Evolutionary conservation across 92 coral and sea anemone genomes (phyloP).

Genomic region (Hydrozoanthus gracilis): DNA sequence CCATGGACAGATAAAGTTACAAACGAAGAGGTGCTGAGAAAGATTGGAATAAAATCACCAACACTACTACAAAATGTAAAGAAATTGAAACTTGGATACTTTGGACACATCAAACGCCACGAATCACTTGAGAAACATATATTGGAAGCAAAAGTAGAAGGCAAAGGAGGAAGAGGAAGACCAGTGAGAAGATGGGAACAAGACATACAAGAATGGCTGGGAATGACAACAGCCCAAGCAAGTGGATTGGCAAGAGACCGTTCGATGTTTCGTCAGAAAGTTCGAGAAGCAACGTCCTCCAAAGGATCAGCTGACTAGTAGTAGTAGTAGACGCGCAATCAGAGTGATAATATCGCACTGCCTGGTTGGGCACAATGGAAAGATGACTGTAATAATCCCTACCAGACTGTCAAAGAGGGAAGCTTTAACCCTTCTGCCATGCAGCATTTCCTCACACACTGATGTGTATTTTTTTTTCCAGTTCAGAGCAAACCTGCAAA

Average conservation of each 20-base stretch:
- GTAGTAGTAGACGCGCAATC: too few relatives aligned
- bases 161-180: conserved; percentile 4
- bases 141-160: not conserved
- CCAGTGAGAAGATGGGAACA: conserved; percentile 1
- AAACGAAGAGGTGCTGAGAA: not conserved
- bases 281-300: too few relatives aligned
- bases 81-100: not conserved
- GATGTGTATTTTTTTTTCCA: not conserved
- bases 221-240: too few relatives aligned
- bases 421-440: not conserved
- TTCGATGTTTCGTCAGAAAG: too few relatives aligned
- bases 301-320: too few relatives aligned
- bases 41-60: not conserved
- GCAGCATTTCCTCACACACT: not conserved
- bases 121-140: conserved; percentile 7
- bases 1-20: not conserved
- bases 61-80: not conserved
- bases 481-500: not conserved
- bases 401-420: not conserved
- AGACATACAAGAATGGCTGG: not conserved
- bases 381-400: not conserved
- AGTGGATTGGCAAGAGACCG: too few relatives aligned
- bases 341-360: not conserved
- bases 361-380: not conserved
- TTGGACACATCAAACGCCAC: conserved; percentile 11